Conservation (phyloP, 2,113 vertebrate genomes). For the Cryptomyrus ogoouensis region DNA sequence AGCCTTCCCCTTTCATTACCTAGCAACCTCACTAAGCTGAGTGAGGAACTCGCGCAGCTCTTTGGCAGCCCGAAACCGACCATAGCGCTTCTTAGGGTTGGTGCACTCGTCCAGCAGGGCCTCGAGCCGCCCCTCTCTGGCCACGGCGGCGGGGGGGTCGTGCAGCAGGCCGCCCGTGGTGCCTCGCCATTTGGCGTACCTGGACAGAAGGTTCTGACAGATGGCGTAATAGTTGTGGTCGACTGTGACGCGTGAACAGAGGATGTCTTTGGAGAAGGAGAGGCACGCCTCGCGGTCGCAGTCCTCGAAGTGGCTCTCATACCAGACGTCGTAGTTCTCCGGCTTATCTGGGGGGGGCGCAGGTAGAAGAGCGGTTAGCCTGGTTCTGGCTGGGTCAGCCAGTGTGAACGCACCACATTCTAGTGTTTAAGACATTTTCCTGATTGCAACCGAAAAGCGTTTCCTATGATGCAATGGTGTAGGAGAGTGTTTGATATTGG, state of each 20-base stretch:
- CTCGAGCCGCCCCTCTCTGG: slow-evolving; percentile 83
- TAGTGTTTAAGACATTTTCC: background rate
- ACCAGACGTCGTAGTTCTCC: slow-evolving; percentile 94
- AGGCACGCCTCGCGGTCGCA: slow-evolving; percentile 96
- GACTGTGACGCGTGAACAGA: slow-evolving; percentile 87
- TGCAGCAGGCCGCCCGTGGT: slow-evolving; percentile 94
- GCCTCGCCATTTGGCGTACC: slow-evolving; percentile 89
- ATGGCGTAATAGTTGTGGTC: slow-evolving; percentile 98
- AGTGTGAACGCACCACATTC: background rate
- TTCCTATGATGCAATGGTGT: background rate
- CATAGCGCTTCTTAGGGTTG: slow-evolving; percentile 15
- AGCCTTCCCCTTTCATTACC: slow-evolving; percentile 9
- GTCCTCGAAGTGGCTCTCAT: slow-evolving; percentile 95
- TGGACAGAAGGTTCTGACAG: slow-evolving; percentile 94
- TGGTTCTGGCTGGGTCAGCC: background rate
- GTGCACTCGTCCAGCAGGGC: slow-evolving; percentile 23
- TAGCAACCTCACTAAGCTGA: slow-evolving; percentile 56
- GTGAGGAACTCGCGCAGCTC: slow-evolving; percentile 90
- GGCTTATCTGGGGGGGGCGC: slow-evolving; percentile 77
- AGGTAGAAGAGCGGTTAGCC: background rate
- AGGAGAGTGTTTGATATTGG: background rate
- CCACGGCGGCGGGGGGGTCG: slow-evolving; percentile 81
- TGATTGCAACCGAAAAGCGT: background rate
- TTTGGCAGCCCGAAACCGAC: slow-evolving; percentile 78
- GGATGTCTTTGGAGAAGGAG: slow-evolving; percentile 95